Evolutionary conservation across 1,140 invertebrate species (phyloP).

Genomic region (Drosophila tani): DNA sequence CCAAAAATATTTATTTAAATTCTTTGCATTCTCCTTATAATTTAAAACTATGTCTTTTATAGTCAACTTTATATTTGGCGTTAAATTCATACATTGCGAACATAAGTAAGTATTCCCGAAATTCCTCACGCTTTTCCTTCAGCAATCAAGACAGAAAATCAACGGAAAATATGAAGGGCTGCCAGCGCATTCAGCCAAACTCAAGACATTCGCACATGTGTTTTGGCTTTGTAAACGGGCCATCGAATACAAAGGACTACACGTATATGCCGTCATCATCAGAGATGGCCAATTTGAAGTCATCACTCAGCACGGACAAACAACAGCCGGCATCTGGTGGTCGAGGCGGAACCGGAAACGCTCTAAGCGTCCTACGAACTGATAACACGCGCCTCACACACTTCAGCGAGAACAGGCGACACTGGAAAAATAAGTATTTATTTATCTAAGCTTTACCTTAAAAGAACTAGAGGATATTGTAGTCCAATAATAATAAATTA

Average conservation of each 20-base stretch:
- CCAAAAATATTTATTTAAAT: too few relatives aligned
- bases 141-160: conserved; percentile 24
- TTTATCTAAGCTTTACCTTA: neutral
- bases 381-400: conserved; percentile 41
- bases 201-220: conserved; percentile 54
- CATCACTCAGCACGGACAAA: conserved; percentile 79
- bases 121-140: too few relatives aligned
- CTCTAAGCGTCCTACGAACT: conserved; percentile 21
- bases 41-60: too few relatives aligned
- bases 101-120: too few relatives aligned
- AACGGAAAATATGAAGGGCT: conserved; percentile 11
- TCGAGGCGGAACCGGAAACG: conserved; percentile 43
- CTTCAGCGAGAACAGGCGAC: conserved; percentile 18
- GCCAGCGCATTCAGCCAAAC: conserved; percentile 10
- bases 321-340: conserved; percentile 50
- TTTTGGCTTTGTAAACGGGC: conserved; percentile 46
- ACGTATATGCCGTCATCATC: conserved; percentile 63
- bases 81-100: too few relatives aligned
- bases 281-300: conserved; percentile 78
- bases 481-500: accelerated
- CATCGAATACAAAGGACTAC: conserved; percentile 56
- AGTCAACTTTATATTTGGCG: too few relatives aligned
- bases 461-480: too few relatives aligned
- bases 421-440: conserved; percentile 20
- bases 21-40: neutral